A percentile compares a stretch with the other conserved stretches of the same genome.
Conservation (phyloP, 2,113 vertebrate species). For the Percina caprodes region DNA sequence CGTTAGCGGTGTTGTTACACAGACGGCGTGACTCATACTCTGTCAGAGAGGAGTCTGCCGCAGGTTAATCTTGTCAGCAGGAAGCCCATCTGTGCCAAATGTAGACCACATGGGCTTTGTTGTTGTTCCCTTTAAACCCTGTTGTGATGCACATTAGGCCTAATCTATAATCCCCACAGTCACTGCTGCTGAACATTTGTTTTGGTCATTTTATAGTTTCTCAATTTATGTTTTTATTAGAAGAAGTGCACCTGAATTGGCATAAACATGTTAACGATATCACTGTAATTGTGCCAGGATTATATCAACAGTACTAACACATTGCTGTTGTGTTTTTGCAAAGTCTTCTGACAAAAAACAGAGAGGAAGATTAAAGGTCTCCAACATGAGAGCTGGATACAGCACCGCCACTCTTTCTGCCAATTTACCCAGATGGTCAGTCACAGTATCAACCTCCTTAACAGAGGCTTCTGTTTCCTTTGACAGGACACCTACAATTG, state of each 20-base stretch:
- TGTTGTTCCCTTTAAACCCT: slow-evolving; percentile 53
- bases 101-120: slow-evolving; percentile 57
- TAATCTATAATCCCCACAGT: slow-evolving; percentile 56
- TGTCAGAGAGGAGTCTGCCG: slow-evolving; percentile 13
- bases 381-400: too few relatives aligned
- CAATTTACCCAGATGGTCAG: too few relatives aligned
- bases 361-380: too few relatives aligned
- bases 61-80: slow-evolving; percentile 65
- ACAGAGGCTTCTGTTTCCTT: too few relatives aligned
- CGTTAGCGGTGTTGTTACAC: background rate
- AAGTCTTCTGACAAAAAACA: too few relatives aligned
- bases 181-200: slow-evolving; percentile 18
- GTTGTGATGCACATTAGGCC: slow-evolving; percentile 21
- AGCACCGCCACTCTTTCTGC: too few relatives aligned
- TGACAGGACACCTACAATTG: too few relatives aligned
- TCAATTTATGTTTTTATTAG: background rate
- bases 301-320: too few relatives aligned
- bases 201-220: background rate
- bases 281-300: background rate
- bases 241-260: background rate
- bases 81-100: slow-evolving; percentile 64
- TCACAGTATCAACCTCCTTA: too few relatives aligned
- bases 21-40: slow-evolving; percentile 5
- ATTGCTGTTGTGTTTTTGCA: too few relatives aligned
- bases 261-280: background rate